phyloP scores from a whole-genome alignment of 2,113 vertebrate species.

The Martes martes region DNA sequence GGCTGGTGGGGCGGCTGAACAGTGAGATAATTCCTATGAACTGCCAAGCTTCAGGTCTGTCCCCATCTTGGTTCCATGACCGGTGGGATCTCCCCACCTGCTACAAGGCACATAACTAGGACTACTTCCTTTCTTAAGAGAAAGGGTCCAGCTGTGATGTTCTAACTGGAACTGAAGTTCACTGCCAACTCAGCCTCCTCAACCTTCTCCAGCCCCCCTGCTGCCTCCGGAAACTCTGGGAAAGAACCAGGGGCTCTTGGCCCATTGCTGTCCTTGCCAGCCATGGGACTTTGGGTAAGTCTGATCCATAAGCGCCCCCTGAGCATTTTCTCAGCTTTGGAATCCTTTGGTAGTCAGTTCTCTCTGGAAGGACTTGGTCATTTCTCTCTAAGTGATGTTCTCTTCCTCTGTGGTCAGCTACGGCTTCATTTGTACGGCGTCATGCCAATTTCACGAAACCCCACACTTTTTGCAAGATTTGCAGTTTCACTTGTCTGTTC shows the following conservation, averaged over 20 bases:
- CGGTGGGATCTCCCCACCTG: neutral
- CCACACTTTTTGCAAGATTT: constrained; percentile 16
- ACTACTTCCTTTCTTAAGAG: neutral
- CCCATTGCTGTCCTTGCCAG: neutral
- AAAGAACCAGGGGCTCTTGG: neutral
- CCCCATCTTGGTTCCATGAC: neutral
- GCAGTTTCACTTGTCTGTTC: constrained; percentile 23
- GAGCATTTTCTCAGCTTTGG: neutral
- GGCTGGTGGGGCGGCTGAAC: neutral
- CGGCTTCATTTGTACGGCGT: neutral
- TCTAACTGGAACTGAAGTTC: neutral
- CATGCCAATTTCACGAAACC: neutral
- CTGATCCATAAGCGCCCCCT: neutral
- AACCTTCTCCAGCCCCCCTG: too few species aligned
- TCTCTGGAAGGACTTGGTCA: neutral
- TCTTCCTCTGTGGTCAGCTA: neutral
- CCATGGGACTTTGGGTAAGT: neutral
- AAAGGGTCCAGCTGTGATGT: neutral
- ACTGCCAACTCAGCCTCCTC: neutral
- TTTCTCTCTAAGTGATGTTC: neutral
- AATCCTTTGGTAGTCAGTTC: neutral
- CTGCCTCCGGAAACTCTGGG: neutral
- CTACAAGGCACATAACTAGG: neutral
- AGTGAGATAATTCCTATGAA: neutral
- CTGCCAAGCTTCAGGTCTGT: neutral